phyloP scores from a whole-genome alignment of 2,797 vertebrate genomes.

The Hemibagrus guttatus region DNA sequence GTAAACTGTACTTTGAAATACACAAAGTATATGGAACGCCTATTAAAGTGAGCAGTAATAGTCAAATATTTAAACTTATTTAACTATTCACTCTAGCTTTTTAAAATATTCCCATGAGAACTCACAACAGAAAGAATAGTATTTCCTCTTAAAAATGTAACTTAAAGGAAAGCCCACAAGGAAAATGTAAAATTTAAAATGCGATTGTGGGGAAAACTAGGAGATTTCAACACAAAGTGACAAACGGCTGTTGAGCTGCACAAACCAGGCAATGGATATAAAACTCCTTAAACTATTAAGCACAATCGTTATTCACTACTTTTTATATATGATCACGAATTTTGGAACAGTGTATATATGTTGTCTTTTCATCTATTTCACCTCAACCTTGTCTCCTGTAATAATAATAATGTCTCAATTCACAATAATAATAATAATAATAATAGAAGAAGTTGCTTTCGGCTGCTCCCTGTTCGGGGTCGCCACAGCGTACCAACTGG shows the following conservation, averaged over 20 bases:
- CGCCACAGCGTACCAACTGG: too few relatives aligned
- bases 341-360: background rate
- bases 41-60: background rate
- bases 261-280: background rate
- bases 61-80: too few relatives aligned
- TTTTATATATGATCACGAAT: too few relatives aligned
- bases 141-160: background rate
- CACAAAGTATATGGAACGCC: background rate
- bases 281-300: background rate
- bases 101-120: background rate
- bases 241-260: background rate
- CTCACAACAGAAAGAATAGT: background rate
- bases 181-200: background rate
- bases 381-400: background rate
- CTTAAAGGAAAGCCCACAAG: background rate
- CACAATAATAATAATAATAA: too few relatives aligned
- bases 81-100: background rate
- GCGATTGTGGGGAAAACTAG: background rate
- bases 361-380: background rate
- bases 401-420: too few relatives aligned
- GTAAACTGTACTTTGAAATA: background rate
- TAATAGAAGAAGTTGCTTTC: too few relatives aligned
- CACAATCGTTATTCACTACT: too few relatives aligned
- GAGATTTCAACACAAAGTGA: background rate
- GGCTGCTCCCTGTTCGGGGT: too few relatives aligned